phyloP scores from a whole-genome alignment of 1,140 invertebrate genomes.

The Bombus pascuorum region DNA sequence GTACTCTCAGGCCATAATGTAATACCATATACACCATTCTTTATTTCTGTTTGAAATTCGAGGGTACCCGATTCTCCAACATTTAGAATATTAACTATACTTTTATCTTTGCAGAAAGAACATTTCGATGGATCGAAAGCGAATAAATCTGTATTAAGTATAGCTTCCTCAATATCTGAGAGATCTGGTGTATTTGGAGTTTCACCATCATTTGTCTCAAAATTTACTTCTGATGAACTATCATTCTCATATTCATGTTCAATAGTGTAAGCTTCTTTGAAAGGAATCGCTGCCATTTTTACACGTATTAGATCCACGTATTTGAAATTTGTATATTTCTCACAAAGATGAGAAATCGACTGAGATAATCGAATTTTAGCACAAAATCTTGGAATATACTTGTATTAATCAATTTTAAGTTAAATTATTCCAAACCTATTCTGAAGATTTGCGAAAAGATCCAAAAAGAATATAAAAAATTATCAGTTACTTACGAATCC shows the following conservation, averaged over 20 bases:
- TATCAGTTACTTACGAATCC: no score
- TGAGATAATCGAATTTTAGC: constrained; percentile 48
- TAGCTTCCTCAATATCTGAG: no score
- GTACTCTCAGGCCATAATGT: constrained; percentile 36
- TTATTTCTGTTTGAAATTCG: constrained; percentile 45
- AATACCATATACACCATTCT: constrained; percentile 36
- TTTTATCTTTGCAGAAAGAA: not conserved
- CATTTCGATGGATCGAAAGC: not conserved
- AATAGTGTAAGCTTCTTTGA: no score
- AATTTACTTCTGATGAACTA: not conserved
- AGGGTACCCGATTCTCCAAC: not conserved
- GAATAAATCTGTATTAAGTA: not conserved
- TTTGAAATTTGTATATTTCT: constrained; percentile 15
- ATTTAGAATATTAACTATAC: constrained; percentile 15
- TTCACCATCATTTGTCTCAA: not conserved
- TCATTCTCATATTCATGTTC: not conserved
- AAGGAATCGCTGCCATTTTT: constrained; percentile 22
- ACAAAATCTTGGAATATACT: constrained; percentile 38
- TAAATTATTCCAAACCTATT: no score
- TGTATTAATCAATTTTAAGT: constrained; percentile 43
- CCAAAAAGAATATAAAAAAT: no score
- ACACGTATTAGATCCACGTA: constrained; percentile 38
- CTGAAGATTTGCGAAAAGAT: no score
- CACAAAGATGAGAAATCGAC: not conserved
- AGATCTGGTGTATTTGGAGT: no score